A percentile compares a stretch with the other conserved stretches of the same genome.
Evolutionary conservation across 37 sponge, comb jelly and placozoan genomes (phyloP).

Genomic region (Halichondria panicea): DNA sequence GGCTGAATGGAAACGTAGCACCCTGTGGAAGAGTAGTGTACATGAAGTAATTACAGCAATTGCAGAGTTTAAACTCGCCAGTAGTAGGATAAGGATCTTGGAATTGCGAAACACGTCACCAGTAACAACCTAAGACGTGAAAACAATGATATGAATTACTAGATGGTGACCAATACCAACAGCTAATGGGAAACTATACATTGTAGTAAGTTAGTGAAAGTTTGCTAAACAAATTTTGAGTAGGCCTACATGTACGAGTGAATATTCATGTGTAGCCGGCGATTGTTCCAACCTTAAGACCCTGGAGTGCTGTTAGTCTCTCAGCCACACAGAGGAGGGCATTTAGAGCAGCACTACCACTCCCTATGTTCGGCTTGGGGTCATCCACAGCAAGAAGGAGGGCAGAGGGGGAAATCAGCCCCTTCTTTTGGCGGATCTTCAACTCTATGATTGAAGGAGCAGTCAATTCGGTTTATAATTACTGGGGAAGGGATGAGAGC

Average conservation of each 20-base stretch:
- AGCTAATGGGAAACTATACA: too few relatives aligned
- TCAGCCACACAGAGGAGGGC: conserved; percentile 78
- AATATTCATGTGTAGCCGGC: too few relatives aligned
- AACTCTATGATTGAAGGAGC: conserved; percentile 42
- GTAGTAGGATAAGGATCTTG: conserved; percentile 64
- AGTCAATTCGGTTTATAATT: too few relatives aligned
- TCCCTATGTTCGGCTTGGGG: conserved; percentile 80
- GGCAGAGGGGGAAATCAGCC: conserved; percentile 31
- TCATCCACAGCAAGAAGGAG: conserved; percentile 77
- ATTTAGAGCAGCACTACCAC: conserved; percentile 79
- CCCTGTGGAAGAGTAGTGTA: conserved; percentile 36
- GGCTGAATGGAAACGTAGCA: conserved; percentile 62
- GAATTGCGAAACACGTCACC: conserved; percentile 46
- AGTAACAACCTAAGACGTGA: conserved; percentile 29
- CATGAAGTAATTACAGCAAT: background rate
- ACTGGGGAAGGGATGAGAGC: background rate
- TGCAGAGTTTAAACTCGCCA: conserved; percentile 27
- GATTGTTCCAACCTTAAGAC: conserved; percentile 39
- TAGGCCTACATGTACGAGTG: too few relatives aligned
- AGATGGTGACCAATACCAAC: too few relatives aligned
- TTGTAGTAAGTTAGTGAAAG: too few relatives aligned
- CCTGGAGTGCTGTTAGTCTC: conserved; percentile 47
- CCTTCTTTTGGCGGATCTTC: conserved; percentile 57
- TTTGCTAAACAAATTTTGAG: too few relatives aligned
- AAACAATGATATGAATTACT: background rate